These are phyloP conservation scores for Neolamprologus falcicula DNA, from an alignment of 2,113 vertebrate species.

Conservation along the genomic window DNA sequence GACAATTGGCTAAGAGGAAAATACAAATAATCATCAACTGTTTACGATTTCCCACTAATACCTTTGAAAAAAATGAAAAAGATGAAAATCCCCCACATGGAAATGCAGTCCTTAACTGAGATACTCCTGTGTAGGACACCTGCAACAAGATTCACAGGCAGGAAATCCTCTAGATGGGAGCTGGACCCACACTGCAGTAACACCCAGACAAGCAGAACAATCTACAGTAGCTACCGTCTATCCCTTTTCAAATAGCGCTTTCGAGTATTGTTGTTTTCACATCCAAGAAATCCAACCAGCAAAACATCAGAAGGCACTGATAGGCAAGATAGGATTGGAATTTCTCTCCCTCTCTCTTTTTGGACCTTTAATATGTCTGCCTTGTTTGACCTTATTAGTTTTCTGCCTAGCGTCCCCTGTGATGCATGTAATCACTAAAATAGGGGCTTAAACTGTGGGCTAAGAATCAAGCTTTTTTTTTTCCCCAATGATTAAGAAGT, in stretches of 20 bases:
- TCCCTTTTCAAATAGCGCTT: not conserved
- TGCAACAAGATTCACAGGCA: not conserved
- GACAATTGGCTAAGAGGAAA: constrained; percentile 44
- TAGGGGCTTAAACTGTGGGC: not conserved
- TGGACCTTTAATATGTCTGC: not conserved
- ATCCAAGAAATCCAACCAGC: not conserved
- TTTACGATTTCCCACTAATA: constrained; percentile 46
- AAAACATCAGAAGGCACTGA: not conserved
- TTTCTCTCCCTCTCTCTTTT: not conserved
- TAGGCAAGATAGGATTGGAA: not conserved
- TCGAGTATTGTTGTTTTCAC: not conserved
- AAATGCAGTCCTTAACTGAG: constrained; percentile 19
- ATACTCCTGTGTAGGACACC: not conserved
- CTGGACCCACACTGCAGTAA: constrained; percentile 2
- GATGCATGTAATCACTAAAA: not conserved
- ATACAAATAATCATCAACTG: constrained; percentile 54
- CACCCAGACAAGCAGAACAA: not conserved
- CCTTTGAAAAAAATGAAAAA: constrained; percentile 17
- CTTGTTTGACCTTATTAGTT: not conserved
- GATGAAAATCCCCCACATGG: constrained; percentile 5
- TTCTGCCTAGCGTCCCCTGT: not conserved
- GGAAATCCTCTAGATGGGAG: constrained; percentile 28
- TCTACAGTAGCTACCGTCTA: not conserved
- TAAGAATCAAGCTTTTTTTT: not conserved
- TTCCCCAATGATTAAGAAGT: not conserved